Percentiles rank a stretch among this genome's conserved stretches.
phyloP scores from a whole-genome alignment of 2,888 invertebrate species.

The Philereme transversata region DNA sequence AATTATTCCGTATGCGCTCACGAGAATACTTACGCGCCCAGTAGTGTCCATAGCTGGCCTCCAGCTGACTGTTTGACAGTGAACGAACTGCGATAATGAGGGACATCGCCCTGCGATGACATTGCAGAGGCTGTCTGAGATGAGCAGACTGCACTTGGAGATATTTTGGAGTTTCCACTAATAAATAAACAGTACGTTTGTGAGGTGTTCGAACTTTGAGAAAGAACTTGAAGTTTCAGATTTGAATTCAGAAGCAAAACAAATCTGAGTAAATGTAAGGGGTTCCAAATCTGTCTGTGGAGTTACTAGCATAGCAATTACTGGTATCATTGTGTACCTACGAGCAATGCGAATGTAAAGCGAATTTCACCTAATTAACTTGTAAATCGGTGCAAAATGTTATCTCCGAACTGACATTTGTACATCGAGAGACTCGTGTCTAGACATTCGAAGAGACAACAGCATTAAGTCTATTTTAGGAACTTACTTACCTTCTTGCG shows the following conservation, averaged over 20 bases:
- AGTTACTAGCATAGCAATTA: too few species aligned
- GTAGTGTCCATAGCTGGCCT: slow-evolving; percentile 34
- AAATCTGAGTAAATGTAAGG: too few species aligned
- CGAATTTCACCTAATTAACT: too few species aligned
- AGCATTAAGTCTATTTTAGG: too few species aligned
- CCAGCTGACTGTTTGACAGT: slow-evolving; percentile 40
- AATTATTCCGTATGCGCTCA: background rate
- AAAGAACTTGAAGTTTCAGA: background rate
- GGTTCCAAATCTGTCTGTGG: too few species aligned
- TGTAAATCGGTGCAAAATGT: background rate
- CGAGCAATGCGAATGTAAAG: too few species aligned
- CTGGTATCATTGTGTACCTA: too few species aligned
- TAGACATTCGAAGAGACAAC: background rate
- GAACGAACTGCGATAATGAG: slow-evolving; percentile 41
- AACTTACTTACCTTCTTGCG: too few species aligned
- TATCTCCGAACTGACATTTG: background rate
- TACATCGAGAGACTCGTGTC: background rate
- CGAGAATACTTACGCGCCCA: background rate
- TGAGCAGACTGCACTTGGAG: slow-evolving; percentile 21
- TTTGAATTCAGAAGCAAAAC: background rate
- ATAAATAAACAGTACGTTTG: slow-evolving; percentile 4
- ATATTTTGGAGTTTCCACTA: slow-evolving; percentile 15
- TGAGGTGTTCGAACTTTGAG: slow-evolving; percentile 14
- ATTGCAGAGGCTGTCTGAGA: slow-evolving; percentile 30
- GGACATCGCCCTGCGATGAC: slow-evolving; percentile 38